These are phyloP conservation scores for Glaucopsyche alexis DNA, from an alignment of 2,888 invertebrate genomes.

Conservation along the genomic window DNA sequence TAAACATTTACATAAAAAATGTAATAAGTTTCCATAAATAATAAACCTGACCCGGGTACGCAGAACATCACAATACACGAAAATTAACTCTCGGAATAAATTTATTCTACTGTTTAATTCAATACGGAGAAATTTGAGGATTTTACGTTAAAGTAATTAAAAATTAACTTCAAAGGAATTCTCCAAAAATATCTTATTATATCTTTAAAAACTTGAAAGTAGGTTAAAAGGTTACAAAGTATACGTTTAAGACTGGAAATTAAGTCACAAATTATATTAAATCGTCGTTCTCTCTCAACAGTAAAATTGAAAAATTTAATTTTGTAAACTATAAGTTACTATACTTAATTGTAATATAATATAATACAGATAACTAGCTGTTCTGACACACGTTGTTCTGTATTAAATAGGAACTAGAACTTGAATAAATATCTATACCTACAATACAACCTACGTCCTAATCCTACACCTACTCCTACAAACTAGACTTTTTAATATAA, in stretches of 20 bases:
- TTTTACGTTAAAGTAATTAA: background rate
- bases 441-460: too few species aligned
- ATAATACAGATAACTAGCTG: too few species aligned
- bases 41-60: background rate
- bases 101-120: background rate
- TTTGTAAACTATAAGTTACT: background rate
- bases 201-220: background rate
- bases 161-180: constrained; percentile 2
- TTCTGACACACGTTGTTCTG: too few species aligned
- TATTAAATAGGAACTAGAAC: too few species aligned
- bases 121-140: background rate
- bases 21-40: background rate
- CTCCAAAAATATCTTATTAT: background rate
- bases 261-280: background rate
- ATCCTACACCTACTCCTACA: too few species aligned
- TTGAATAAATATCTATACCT: too few species aligned
- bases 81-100: background rate
- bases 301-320: background rate
- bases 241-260: background rate
- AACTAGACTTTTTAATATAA: too few species aligned
- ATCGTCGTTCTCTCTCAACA: background rate
- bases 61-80: background rate
- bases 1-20: constrained; percentile 14
- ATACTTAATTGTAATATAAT: too few species aligned
- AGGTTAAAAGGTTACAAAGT: background rate